These are phyloP conservation scores for Merodon equestris DNA, from an alignment of 2,888 invertebrate species.

Conservation along the genomic window DNA sequence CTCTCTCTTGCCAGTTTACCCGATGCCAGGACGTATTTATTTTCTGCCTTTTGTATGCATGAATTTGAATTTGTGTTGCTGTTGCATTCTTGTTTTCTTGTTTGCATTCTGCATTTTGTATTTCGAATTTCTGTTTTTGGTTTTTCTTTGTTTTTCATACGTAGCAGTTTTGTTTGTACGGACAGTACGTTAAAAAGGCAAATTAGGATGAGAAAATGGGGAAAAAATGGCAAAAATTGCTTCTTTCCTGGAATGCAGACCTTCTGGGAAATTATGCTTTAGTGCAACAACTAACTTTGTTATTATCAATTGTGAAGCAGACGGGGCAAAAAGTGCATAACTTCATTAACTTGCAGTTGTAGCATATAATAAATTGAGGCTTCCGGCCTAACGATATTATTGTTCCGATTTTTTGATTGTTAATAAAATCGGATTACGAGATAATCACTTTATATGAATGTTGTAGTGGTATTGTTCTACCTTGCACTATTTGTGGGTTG, in stretches of 20 bases:
- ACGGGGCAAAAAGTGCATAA: no score
- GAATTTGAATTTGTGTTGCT: neutral
- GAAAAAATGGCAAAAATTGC: conserved; percentile 31
- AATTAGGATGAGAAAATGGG: conserved; percentile 30
- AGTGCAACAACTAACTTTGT: no score
- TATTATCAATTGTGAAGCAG: no score
- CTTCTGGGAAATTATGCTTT: conserved; percentile 37
- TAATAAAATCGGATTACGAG: no score
- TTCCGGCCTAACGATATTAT: no score
- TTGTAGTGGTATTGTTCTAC: no score
- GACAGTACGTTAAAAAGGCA: conserved; percentile 16
- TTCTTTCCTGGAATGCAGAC: conserved; percentile 33
- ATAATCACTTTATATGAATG: no score
- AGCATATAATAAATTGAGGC: neutral
- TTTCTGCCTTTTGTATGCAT: conserved; percentile 8
- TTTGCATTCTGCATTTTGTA: neutral
- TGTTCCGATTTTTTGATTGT: no score
- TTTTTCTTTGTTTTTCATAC: neutral
- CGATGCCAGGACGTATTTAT: conserved; percentile 13
- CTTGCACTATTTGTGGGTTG: no score
- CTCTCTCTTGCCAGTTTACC: conserved; percentile 20
- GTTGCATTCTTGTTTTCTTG: neutral
- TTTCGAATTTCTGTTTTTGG: neutral
- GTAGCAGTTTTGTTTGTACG: neutral
- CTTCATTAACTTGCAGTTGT: no score